Percentiles rank a stretch among this genome's conserved stretches.
Conservation (phyloP, 2,113 vertebrate species). For the Brachypteracias leptosomus region DNA sequence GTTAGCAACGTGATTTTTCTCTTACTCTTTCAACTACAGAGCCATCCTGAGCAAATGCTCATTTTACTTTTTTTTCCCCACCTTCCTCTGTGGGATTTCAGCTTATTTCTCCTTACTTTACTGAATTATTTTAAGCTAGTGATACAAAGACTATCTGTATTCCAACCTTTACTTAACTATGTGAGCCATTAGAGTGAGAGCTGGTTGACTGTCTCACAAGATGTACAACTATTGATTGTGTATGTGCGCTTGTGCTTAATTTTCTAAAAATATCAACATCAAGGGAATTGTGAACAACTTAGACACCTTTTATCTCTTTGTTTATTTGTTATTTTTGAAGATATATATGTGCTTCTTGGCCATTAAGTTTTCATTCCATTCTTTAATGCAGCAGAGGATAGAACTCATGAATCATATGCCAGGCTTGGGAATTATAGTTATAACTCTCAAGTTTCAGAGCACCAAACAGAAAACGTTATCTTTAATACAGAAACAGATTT, state of each 20-base stretch:
- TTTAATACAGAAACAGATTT: constrained; percentile 51
- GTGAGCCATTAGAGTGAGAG: background rate
- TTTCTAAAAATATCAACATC: constrained; percentile 51
- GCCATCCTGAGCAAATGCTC: background rate
- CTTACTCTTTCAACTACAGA: background rate
- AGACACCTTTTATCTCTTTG: constrained; percentile 10
- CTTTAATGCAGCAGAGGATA: constrained; percentile 43
- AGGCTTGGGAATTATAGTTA: background rate
- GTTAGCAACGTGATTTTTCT: background rate
- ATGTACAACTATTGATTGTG: constrained; percentile 47
- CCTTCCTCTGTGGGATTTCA: background rate
- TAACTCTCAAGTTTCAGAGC: constrained; percentile 43
- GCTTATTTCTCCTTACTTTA: background rate
- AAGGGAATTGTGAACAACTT: constrained; percentile 8
- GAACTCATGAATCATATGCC: constrained; percentile 60
- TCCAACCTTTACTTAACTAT: background rate
- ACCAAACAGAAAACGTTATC: constrained; percentile 48
- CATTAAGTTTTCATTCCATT: constrained; percentile 67
- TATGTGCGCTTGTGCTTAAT: background rate
- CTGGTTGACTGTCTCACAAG: constrained; percentile 44
- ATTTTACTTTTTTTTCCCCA: background rate
- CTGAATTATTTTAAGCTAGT: constrained; percentile 17
- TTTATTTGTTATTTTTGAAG: constrained; percentile 49
- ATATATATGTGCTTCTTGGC: constrained; percentile 44
- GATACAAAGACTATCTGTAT: background rate